phyloP scores from a whole-genome alignment of 2,113 vertebrate genomes.

The Gulo gulo region DNA sequence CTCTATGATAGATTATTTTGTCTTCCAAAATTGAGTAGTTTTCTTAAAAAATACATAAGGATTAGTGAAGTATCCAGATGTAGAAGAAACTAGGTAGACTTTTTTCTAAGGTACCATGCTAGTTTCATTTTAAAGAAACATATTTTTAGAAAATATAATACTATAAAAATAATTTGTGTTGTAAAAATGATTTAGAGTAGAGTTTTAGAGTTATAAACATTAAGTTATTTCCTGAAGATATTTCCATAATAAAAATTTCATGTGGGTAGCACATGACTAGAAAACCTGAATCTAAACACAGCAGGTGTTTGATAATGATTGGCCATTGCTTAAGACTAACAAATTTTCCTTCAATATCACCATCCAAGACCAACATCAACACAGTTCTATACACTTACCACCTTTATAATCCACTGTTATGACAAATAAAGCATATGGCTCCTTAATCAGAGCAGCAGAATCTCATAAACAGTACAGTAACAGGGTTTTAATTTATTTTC shows the following conservation, averaged over 20 bases:
- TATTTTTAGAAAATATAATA: background rate
- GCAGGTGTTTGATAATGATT: background rate
- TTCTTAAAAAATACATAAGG: background rate
- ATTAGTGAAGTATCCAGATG: background rate
- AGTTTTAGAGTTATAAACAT: background rate
- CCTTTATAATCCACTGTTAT: background rate
- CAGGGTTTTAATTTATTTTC: background rate
- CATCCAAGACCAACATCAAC: background rate
- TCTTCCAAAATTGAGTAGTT: background rate
- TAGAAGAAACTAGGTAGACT: background rate
- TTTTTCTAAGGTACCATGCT: background rate
- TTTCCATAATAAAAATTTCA: background rate
- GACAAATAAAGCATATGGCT: background rate
- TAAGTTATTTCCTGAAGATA: background rate
- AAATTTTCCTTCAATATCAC: background rate
- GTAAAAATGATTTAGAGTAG: background rate
- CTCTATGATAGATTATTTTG: background rate
- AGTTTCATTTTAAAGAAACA: background rate
- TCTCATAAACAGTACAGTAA: background rate
- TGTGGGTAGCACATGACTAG: background rate
- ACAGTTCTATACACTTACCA: background rate
- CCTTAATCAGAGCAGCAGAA: background rate
- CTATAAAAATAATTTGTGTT: background rate
- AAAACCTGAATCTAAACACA: background rate
- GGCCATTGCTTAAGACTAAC: background rate